phyloP scores from a whole-genome alignment of 2,797 vertebrate genomes.

The Megaceryle alcyon region DNA sequence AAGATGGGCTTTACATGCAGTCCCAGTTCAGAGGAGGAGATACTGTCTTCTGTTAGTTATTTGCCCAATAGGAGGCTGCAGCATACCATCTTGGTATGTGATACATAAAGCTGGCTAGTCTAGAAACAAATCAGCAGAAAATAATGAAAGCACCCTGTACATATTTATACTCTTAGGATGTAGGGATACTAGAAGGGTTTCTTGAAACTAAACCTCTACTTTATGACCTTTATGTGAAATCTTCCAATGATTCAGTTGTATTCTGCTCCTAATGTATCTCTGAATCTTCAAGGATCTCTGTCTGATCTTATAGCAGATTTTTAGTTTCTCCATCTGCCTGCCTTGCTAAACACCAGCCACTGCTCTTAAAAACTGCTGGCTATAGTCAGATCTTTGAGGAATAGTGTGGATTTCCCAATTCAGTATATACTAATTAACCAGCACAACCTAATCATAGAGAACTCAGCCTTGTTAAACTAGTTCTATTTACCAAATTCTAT shows the following conservation, averaged over 20 bases:
- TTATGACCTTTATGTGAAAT: neutral
- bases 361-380: neutral
- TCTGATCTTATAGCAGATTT: neutral
- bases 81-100: accelerated
- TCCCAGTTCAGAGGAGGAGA: neutral
- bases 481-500: neutral
- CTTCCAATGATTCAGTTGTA: neutral
- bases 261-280: neutral
- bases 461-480: neutral
- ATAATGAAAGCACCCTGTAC: neutral
- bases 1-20: neutral
- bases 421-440: slow-evolving; percentile 9
- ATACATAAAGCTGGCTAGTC: neutral
- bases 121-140: neutral
- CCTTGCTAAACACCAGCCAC: neutral
- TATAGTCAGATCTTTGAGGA: neutral
- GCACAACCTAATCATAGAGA: neutral
- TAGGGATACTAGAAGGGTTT: neutral
- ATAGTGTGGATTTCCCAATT: neutral
- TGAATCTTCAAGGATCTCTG: neutral
- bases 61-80: neutral
- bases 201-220: neutral
- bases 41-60: neutral
- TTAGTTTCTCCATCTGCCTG: neutral
- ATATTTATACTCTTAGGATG: accelerated